Conservation (phyloP, 2,113 vertebrate genomes). For the Scatophagus argus region DNA sequence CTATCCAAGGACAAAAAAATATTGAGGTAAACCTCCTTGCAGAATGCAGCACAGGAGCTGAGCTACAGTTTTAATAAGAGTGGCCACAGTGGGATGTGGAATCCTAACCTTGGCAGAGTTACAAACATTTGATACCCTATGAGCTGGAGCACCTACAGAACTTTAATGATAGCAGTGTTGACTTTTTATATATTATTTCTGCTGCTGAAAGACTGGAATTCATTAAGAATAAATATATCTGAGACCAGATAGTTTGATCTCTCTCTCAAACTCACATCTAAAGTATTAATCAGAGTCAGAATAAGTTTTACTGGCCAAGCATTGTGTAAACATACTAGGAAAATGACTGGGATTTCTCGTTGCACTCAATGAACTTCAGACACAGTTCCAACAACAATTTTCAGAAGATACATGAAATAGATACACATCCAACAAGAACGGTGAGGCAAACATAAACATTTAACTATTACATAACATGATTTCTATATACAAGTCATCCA, state of each 20-base stretch:
- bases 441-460: no score
- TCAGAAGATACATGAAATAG: background rate
- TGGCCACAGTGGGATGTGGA: slow-evolving; percentile 16
- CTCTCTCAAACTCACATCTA: slow-evolving; percentile 19
- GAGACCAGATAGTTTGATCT: slow-evolving; percentile 18
- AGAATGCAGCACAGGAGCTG: background rate
- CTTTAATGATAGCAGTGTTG: slow-evolving; percentile 19
- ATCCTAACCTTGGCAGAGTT: slow-evolving; percentile 33
- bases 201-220: slow-evolving; percentile 32
- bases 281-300: background rate
- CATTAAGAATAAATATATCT: slow-evolving; percentile 41
- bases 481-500: background rate
- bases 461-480: no score
- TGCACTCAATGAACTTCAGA: background rate
- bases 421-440: background rate
- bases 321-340: background rate
- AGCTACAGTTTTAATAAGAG: slow-evolving; percentile 23
- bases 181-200: slow-evolving; percentile 34
- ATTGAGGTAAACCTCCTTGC: background rate
- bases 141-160: slow-evolving; percentile 7
- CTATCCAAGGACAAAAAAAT: background rate
- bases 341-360: background rate
- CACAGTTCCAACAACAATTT: background rate
- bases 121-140: slow-evolving; percentile 10
- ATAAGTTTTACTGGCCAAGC: background rate